Base-by-base conservation (phyloP, 2,797 vertebrate genomes). In the Sebastes minor region DNA sequence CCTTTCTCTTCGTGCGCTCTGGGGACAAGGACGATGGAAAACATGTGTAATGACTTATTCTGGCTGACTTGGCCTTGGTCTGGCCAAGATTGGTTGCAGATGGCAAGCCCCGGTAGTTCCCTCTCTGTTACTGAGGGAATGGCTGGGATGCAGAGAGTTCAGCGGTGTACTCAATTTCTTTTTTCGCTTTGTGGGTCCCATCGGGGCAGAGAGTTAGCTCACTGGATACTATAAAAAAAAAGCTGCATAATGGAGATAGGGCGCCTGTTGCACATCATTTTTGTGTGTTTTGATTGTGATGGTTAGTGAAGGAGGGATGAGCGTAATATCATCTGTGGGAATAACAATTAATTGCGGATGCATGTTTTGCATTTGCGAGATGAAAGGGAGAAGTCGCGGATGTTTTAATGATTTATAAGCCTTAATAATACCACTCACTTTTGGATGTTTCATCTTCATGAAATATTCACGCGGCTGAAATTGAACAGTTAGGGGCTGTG, bases 31-130 rank as follows among this genome's bases (percentile, higher is more conserved):
- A 93, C 89, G 90, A 93, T 95, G 94, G 94, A 95, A 95, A 96
- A 95, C 94, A 92, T 83, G 91, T 94, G 95, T 94, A 95, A 95
- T 95, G 93, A 86, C 90, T 93, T 92, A 92, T 93, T 94, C 91
- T 88, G 92, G 86, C 90, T 89, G 89, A 86, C 90, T 94, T 93
- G 92, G 91, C 93, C 89, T 85, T 75, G 81, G 85, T 89, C 81
- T 77, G 89, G 84, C 84, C 85, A 74, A 92, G 94, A 95, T 95
- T 95, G 93, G 92, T 94, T 95, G 92, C 95, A 96, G 94, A 95
- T 95, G 95, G 91, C 84, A 88, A 52, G 87, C 87, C 79, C 70
- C 70, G 66, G 91, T 88, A 85, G 84, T 79, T 89, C 83, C 76
- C 86, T 88, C 71, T 89, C 83, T 83, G 79, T 91, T 81, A 66